phyloP scores from a whole-genome alignment of 2,797 vertebrate genomes.

The Platyrinchus mystaceus region DNA sequence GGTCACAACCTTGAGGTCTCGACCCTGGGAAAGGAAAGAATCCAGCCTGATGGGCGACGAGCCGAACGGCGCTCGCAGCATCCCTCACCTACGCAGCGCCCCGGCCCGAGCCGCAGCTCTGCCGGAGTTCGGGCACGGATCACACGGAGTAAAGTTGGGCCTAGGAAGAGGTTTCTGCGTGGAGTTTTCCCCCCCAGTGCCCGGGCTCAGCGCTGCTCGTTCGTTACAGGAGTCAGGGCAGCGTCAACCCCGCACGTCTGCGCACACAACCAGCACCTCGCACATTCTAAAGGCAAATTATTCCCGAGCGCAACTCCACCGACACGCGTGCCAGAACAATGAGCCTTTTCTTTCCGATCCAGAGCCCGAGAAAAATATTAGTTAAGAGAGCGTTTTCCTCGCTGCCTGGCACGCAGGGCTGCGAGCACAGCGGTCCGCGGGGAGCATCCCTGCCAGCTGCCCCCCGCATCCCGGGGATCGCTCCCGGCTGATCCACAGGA shows the following conservation, averaged over 20 bases:
- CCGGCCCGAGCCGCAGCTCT: background rate
- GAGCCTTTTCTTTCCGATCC: background rate
- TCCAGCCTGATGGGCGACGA: background rate
- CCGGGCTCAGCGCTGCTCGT: background rate
- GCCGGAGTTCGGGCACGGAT: background rate
- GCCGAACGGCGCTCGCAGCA: background rate
- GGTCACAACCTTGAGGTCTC: conserved; percentile 3
- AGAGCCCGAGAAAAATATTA: background rate
- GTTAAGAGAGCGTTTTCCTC: background rate
- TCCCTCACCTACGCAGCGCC: background rate
- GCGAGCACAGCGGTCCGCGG: background rate
- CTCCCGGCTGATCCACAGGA: background rate
- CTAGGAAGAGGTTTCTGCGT: background rate
- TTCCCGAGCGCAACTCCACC: background rate
- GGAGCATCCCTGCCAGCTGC: background rate
- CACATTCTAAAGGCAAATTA: rapidly evolving
- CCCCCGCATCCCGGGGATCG: background rate
- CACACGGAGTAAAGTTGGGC: background rate
- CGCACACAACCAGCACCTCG: rapidly evolving
- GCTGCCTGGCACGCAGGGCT: background rate
- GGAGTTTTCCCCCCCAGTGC: background rate
- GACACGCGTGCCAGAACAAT: background rate
- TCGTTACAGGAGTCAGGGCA: rapidly evolving
- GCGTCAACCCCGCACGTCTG: background rate
- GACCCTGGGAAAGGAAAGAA: background rate